Evolutionary conservation across 2,888 invertebrate genomes (phyloP).

Genomic region (Himalopsyche tibetana): DNA sequence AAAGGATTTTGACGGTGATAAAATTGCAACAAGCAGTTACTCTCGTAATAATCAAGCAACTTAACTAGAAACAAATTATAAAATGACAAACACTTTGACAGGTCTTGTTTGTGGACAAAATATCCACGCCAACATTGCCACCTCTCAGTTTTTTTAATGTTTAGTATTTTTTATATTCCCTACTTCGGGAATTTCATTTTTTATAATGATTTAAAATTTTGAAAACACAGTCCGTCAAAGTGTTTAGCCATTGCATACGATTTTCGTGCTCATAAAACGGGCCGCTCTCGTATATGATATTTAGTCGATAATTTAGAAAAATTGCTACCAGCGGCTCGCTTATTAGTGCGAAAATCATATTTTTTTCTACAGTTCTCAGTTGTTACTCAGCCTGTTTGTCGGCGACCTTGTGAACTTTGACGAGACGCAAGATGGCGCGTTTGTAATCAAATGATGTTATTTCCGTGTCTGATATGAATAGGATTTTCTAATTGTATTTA

Average conservation of each 20-base stretch:
- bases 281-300: slow-evolving; percentile 47
- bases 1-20: slow-evolving; percentile 28
- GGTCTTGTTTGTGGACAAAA: slow-evolving; percentile 61
- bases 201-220: slow-evolving; percentile 68
- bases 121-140: slow-evolving; percentile 54
- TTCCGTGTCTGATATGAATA: slow-evolving; percentile 60
- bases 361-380: slow-evolving; percentile 7
- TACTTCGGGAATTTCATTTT: slow-evolving; percentile 38
- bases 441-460: slow-evolving; percentile 60
- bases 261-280: slow-evolving; percentile 46
- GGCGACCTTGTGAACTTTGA: not conserved
- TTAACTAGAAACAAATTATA: slow-evolving; percentile 46
- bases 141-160: not conserved
- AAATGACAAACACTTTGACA: slow-evolving; percentile 54
- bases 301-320: slow-evolving; percentile 57
- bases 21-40: slow-evolving; percentile 35
- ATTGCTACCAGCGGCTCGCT: slow-evolving; percentile 41
- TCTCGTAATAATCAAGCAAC: slow-evolving; percentile 23
- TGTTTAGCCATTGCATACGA: slow-evolving; percentile 76
- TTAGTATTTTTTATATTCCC: slow-evolving; percentile 3
- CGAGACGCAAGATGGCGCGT: not conserved
- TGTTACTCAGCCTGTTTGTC: not conserved
- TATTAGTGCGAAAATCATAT: slow-evolving; percentile 48
- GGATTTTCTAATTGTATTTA: slow-evolving; percentile 63
- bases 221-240: slow-evolving; percentile 74